Evolutionary conservation across 2,113 vertebrate species (phyloP).

Genomic region (Leiothrix lutea): DNA sequence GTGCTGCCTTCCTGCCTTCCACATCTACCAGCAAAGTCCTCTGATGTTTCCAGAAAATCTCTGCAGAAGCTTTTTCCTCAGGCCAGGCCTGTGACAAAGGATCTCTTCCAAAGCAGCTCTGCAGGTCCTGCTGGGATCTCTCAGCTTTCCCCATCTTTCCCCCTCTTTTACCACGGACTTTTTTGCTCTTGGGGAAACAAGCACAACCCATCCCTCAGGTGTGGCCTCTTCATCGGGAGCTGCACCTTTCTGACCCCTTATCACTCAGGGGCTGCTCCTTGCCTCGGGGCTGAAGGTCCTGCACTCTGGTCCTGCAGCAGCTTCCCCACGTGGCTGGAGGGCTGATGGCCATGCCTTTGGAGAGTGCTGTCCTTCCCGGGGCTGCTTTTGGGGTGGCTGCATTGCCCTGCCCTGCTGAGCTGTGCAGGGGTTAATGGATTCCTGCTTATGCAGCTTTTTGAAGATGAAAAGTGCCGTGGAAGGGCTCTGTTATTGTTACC

Average conservation of each 20-base stretch:
- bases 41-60: neutral
- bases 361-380: rapidly evolving
- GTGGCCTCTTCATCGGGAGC: neutral
- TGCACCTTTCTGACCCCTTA: neutral
- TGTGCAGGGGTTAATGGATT: neutral
- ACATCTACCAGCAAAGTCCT: neutral
- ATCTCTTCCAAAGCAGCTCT: neutral
- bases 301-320: neutral
- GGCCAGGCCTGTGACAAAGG: neutral
- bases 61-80: neutral
- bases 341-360: neutral
- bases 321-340: neutral
- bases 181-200: neutral
- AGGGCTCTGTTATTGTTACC: slow-evolving; percentile 30
- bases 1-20: neutral
- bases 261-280: neutral
- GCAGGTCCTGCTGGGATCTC: neutral
- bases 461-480: neutral
- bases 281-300: neutral
- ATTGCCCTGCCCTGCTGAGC: neutral
- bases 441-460: neutral
- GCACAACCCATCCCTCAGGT: neutral
- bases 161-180: neutral
- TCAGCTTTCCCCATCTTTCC: neutral
- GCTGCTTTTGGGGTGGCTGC: neutral